Conservation (phyloP, 1,140 invertebrate genomes). For the Cotesia chilonis region DNA sequence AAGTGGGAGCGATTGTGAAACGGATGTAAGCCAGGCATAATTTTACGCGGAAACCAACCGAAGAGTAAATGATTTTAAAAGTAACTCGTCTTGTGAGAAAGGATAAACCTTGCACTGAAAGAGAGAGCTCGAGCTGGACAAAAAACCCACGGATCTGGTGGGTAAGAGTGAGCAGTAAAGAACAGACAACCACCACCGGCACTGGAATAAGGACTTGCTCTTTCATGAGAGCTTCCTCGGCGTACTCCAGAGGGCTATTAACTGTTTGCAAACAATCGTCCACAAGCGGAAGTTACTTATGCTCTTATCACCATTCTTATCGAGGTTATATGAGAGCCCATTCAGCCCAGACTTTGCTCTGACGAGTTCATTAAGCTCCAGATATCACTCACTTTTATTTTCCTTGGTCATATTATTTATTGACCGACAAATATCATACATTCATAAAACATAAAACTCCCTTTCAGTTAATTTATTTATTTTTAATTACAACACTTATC, state of each 20-base stretch:
- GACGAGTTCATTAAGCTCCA: too few relatives aligned
- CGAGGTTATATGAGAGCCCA: constrained; percentile 38
- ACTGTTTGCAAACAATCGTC: constrained; percentile 65
- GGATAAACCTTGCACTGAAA: not conserved
- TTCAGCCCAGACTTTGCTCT: constrained; percentile 8
- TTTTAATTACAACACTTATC: too few relatives aligned
- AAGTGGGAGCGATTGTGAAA: constrained; percentile 8
- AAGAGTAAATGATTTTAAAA: not conserved
- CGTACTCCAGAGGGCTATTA: constrained; percentile 61
- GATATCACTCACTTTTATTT: too few relatives aligned
- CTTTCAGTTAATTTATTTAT: too few relatives aligned
- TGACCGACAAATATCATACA: too few relatives aligned
- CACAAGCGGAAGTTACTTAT: constrained; percentile 58
- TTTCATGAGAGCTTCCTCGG: constrained; percentile 43
- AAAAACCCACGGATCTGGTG: not conserved
- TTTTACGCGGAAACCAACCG: constrained; percentile 16
- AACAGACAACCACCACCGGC: not conserved
- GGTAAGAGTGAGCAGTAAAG: not conserved
- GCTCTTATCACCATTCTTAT: constrained; percentile 61
- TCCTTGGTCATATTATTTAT: too few relatives aligned
- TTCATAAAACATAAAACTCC: too few relatives aligned
- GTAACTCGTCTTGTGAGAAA: not conserved
- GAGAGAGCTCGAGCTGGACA: not conserved
- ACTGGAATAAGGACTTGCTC: not conserved
- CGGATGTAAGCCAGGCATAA: constrained; percentile 18